Conservation (phyloP, 2,888 invertebrate species). For the Limnephilus auricula region DNA sequence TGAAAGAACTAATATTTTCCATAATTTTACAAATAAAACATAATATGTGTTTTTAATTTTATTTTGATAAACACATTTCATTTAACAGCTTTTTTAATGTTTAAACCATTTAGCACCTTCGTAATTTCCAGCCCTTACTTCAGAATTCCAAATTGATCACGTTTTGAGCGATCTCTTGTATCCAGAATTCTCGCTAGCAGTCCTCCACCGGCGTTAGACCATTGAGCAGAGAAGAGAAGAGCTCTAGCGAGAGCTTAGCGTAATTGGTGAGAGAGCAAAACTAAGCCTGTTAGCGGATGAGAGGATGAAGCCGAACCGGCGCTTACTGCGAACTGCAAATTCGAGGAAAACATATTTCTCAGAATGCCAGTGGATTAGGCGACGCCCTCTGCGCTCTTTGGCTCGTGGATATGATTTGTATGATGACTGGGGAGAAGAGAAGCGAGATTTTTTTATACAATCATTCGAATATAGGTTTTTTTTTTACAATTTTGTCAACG, state of each 20-base stretch:
- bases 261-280: constrained; percentile 65
- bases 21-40: too few species aligned
- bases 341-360: constrained; percentile 65
- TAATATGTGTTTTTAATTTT: too few species aligned
- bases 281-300: constrained; percentile 63
- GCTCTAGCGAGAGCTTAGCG: constrained; percentile 56
- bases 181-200: background rate
- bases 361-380: constrained; percentile 63
- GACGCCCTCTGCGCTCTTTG: constrained; percentile 40
- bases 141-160: background rate
- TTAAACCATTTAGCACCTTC: too few species aligned
- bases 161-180: background rate
- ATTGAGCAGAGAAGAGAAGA: background rate
- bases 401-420: constrained; percentile 19
- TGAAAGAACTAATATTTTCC: too few species aligned
- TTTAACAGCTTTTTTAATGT: too few species aligned
- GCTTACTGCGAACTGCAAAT: constrained; percentile 49
- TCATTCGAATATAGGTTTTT: too few species aligned
- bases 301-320: constrained; percentile 16
- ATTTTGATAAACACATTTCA: too few species aligned
- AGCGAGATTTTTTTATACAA: background rate
- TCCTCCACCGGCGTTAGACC: background rate
- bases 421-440: background rate
- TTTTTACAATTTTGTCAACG: too few species aligned
- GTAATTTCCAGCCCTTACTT: background rate